Conservation (phyloP, 2,888 invertebrate genomes). For the Latrodectus hesperus region DNA sequence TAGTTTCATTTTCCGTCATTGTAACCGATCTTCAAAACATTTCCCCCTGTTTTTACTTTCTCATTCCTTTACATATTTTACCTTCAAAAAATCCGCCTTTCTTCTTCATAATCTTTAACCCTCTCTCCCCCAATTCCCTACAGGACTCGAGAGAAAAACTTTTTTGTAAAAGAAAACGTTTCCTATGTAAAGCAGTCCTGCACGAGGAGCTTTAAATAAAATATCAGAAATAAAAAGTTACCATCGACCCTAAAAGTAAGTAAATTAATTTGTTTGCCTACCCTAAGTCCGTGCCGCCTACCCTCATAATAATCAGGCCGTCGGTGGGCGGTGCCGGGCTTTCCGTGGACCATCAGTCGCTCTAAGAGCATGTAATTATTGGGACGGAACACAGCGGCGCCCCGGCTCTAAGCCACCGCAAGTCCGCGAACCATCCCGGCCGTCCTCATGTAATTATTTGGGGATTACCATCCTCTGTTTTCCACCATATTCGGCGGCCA, state of each 20-base stretch:
- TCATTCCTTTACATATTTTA: background rate
- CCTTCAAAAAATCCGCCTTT: background rate
- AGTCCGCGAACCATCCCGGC: slow-evolving; percentile 65
- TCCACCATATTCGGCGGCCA: slow-evolving; percentile 63
- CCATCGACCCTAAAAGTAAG: slow-evolving; percentile 48
- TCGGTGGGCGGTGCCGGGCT: slow-evolving; percentile 46
- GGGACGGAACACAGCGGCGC: slow-evolving; percentile 50
- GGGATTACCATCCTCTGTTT: slow-evolving; percentile 69
- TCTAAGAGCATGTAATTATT: slow-evolving; percentile 69
- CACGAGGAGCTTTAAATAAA: background rate
- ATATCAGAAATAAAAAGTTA: background rate
- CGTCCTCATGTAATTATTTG: slow-evolving; percentile 70
- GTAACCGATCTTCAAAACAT: too few species aligned
- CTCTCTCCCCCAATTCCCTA: background rate
- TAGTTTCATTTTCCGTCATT: too few species aligned
- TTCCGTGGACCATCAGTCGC: slow-evolving; percentile 64
- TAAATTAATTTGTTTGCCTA: slow-evolving; percentile 68
- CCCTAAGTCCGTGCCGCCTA: slow-evolving; percentile 58
- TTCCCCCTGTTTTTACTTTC: too few species aligned
- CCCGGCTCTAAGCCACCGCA: slow-evolving; percentile 69
- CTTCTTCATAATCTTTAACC: slow-evolving; percentile 15
- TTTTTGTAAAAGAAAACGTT: slow-evolving; percentile 17
- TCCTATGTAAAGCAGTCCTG: background rate
- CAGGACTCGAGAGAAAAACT: too few species aligned
- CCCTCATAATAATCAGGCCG: slow-evolving; percentile 57